Evolutionary conservation across 2,888 invertebrate genomes (phyloP).

Genomic region (Eilema caniola): DNA sequence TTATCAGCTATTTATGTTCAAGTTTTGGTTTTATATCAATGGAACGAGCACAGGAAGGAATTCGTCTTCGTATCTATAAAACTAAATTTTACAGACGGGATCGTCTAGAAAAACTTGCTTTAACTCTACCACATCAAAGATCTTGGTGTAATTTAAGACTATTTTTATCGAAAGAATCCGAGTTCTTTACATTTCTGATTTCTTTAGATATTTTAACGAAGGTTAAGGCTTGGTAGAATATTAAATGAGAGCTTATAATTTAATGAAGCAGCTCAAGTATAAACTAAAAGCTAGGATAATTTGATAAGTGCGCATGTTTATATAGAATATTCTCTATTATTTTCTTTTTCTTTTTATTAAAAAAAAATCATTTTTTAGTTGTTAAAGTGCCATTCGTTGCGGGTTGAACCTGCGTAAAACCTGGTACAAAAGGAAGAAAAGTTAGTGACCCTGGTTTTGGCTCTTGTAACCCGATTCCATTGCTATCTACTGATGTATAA

Average conservation of each 20-base stretch:
- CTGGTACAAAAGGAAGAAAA: background rate
- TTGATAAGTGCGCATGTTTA: background rate
- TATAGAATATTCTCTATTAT: background rate
- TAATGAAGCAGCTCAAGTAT: background rate
- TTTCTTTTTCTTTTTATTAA: too few relatives aligned
- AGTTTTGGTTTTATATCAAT: conserved; percentile 41
- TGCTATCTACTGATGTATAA: too few relatives aligned
- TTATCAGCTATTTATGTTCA: conserved; percentile 36
- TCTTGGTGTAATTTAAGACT: conserved; percentile 30
- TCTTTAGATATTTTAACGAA: conserved; percentile 1
- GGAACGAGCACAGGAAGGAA: conserved; percentile 42
- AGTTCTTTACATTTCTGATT: background rate
- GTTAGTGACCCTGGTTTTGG: background rate
- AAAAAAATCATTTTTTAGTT: too few relatives aligned
- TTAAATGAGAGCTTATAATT: background rate
- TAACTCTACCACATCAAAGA: conserved; percentile 37
- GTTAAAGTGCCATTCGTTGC: too few relatives aligned
- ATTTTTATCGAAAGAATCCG: background rate
- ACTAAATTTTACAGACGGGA: conserved; percentile 43
- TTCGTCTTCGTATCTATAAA: conserved; percentile 42
- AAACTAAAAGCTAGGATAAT: background rate
- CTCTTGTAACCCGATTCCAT: too few relatives aligned
- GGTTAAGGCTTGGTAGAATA: background rate
- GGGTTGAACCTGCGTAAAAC: too few relatives aligned
- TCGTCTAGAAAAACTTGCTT: conserved; percentile 39